Percentiles rank a stretch among this genome's conserved stretches.
Conservation (phyloP, 2,797 vertebrate species). For the Odontamblyopus rebecca region DNA sequence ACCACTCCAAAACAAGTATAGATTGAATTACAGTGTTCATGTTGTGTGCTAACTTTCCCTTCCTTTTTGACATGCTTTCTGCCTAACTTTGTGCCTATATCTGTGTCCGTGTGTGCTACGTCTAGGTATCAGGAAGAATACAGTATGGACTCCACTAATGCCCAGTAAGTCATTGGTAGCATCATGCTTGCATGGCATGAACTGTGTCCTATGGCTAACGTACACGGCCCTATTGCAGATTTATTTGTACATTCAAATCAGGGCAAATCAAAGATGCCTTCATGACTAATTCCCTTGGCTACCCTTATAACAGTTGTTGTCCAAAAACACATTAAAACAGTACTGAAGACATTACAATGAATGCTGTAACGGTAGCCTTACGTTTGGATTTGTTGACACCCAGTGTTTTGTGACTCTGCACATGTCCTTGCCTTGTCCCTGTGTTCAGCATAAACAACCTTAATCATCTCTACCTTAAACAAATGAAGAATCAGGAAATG, state of each 20-base stretch:
- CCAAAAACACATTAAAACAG: conserved; percentile 17
- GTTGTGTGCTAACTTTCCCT: conserved; percentile 18
- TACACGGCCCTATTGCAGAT: conserved; percentile 23
- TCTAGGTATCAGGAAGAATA: conserved; percentile 84
- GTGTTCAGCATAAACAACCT: conserved; percentile 13
- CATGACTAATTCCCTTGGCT: conserved; percentile 26
- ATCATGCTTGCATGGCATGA: conserved; percentile 77
- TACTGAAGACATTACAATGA: conserved; percentile 35
- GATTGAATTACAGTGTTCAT: conserved; percentile 11
- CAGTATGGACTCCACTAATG: conserved; percentile 85
- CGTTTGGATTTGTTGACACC: conserved; percentile 16
- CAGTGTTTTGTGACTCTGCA: conserved; percentile 38
- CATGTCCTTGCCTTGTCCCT: conserved; percentile 27
- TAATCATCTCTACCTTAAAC: conserved; percentile 8
- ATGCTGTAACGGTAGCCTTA: conserved; percentile 64
- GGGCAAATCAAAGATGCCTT: neutral
- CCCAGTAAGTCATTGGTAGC: conserved; percentile 80
- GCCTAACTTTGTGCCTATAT: conserved; percentile 65
- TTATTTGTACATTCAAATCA: conserved; percentile 19
- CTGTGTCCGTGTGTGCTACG: conserved; percentile 70
- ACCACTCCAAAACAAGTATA: conserved; percentile 27
- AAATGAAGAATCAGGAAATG: conserved; percentile 13
- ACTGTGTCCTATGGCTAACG: conserved; percentile 46
- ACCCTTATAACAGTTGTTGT: conserved; percentile 65
- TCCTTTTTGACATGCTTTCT: conserved; percentile 31